Evolutionary conservation across 2,797 vertebrate species (phyloP), one percentile per base, ranked within the genome.

Genomic region (Lophius americanus): DNA sequence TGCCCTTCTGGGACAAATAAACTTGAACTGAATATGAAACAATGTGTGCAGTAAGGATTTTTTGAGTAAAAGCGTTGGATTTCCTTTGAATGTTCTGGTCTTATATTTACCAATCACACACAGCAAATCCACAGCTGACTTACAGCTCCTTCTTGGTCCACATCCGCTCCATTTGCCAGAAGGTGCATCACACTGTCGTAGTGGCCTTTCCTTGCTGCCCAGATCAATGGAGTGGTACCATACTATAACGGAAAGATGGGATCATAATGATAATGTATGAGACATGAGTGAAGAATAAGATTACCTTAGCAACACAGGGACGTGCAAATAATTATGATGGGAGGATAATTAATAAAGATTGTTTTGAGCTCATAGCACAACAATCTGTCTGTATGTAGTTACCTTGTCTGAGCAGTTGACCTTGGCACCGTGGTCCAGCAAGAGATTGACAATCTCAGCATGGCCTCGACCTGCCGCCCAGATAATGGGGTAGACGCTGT

Each of bases 351-450:
- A 60, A 59, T 39, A 56, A 42, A 46, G 32, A 50, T 23, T 63
- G 11, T n/a, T 51, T 59, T 49, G 3, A 39, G 4, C 13, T 51
- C 6, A 41, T 42, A 60, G 13, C 23, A 48, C 38, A 76, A 69
- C 68, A 72, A 23, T 79, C 56, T 69, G 62, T 74, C 64, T 64
- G 71, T n/a, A 12, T 62, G 51, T 53, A 70, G 88, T 84, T 87
- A 99, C 98, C 95, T 99, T 99, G 89, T 99, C 98, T 33, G 97
- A 99, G 86, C 98, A 99, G 93, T 99, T 99, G 91, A 98, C 96
- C 89, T 99, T 99, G 70, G 96, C 96, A 65, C 96, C 97, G 6
- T 97, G 84, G 64, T 95, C 93, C 72, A 99, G 89, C 57, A 99
- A 86, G n/a, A 97, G 94, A 76, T 95, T 93, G 44, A 99, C 96